phyloP scores from a whole-genome alignment of 2,888 invertebrate genomes.

The Ypsolopha scabrella region DNA sequence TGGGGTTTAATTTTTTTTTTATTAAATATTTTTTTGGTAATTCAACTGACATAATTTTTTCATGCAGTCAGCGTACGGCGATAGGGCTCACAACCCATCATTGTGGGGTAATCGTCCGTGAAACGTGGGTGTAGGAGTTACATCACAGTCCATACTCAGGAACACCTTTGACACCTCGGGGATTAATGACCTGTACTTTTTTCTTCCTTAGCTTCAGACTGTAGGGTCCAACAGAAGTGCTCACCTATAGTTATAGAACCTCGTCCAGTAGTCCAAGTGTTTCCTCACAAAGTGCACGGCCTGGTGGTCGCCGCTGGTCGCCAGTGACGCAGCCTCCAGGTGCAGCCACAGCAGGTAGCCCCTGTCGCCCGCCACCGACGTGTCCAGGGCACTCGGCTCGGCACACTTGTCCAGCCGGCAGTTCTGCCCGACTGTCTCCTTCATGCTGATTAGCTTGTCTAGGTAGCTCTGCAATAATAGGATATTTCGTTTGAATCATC shows the following conservation, averaged over 20 bases:
- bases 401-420: conserved; percentile 72
- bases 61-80: too few species aligned
- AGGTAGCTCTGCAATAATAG: conserved; percentile 71
- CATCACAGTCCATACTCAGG: too few species aligned
- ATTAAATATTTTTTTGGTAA: too few species aligned
- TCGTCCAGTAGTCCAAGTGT: conserved; percentile 85
- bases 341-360: conserved; percentile 82
- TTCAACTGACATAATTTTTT: too few species aligned
- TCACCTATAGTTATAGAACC: conserved; percentile 78
- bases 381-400: conserved; percentile 79
- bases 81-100: too few species aligned
- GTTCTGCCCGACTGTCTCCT: conserved; percentile 72
- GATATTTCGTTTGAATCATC: neutral
- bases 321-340: conserved; percentile 79
- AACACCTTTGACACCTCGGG: too few species aligned
- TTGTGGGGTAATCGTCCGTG: too few species aligned
- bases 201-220: neutral
- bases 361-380: conserved; percentile 78
- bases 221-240: conserved; percentile 4
- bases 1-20: too few species aligned
- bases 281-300: conserved; percentile 78
- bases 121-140: too few species aligned
- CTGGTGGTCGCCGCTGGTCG: conserved; percentile 76
- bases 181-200: neutral
- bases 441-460: conserved; percentile 80